These are phyloP conservation scores for Procambarus virginalis DNA, from an alignment of 1,140 invertebrate species.

Conservation along the genomic window DNA sequence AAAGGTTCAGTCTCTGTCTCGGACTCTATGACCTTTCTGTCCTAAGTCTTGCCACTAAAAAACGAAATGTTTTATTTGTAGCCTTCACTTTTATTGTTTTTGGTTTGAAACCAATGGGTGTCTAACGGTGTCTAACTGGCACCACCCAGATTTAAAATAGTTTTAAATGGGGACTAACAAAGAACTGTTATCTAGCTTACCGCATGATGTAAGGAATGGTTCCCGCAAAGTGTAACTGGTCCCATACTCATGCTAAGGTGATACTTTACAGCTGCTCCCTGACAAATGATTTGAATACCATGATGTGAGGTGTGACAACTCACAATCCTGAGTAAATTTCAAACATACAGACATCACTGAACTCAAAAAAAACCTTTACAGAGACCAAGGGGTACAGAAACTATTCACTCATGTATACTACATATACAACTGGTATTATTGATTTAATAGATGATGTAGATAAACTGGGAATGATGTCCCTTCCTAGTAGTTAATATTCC, in stretches of 20 bases:
- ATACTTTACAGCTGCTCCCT: not conserved
- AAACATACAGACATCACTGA: not conserved
- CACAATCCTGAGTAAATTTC: constrained; percentile 1
- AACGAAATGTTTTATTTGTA: not conserved
- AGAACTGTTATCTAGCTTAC: not conserved
- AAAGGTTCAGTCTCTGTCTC: not conserved
- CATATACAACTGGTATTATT: not conserved
- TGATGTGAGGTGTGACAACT: not conserved
- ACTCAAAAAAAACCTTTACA: not conserved
- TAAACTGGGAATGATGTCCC: not conserved
- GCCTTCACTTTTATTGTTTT: not conserved
- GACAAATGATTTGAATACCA: not conserved
- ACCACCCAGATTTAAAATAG: not conserved
- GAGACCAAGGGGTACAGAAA: not conserved
- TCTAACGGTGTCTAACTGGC: not conserved
- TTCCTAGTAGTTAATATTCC: not conserved
- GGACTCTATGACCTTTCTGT: not conserved
- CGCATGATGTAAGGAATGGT: constrained; percentile 1
- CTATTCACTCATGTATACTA: not conserved
- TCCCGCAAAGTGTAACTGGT: constrained; percentile 1
- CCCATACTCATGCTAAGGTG: not conserved
- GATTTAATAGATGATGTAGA: not conserved
- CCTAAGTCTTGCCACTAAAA: not conserved
- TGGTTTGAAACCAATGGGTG: not conserved
- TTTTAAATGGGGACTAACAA: not conserved